phyloP scores from a whole-genome alignment of 1,140 invertebrate genomes.

The Lamellibrachia luymesi region DNA sequence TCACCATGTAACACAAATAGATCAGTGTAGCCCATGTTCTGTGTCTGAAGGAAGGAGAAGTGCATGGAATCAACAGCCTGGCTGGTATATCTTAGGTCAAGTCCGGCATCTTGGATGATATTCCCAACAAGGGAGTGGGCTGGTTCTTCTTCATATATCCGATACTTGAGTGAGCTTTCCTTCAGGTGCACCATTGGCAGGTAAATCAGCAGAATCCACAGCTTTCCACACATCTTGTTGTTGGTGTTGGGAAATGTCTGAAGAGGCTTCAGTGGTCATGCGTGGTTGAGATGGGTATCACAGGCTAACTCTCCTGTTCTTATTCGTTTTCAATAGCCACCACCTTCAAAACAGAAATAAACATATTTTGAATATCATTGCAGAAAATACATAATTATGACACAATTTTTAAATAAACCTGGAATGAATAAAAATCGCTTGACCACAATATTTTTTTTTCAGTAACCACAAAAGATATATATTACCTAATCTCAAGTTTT shows the following conservation, averaged over 20 bases:
- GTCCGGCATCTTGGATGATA: neutral
- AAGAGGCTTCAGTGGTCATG: neutral
- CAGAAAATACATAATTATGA: neutral
- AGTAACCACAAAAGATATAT: too few species aligned
- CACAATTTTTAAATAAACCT: too few species aligned
- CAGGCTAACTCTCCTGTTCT: neutral
- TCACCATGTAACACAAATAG: neutral
- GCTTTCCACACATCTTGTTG: neutral
- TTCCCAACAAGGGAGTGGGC: neutral
- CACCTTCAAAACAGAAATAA: neutral
- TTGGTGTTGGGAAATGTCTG: neutral
- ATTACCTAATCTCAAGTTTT: too few species aligned
- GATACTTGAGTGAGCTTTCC: neutral
- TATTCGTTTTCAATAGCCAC: neutral
- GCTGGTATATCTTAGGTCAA: neutral
- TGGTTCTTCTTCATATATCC: neutral
- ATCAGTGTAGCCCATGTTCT: neutral
- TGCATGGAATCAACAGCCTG: neutral
- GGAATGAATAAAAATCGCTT: too few species aligned
- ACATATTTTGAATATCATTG: neutral
- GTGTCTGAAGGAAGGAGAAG: neutral
- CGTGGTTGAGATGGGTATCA: neutral
- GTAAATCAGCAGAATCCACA: neutral
- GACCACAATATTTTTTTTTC: too few species aligned
- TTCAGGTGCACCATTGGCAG: neutral